phyloP scores from a whole-genome alignment of 2,888 invertebrate species.

The Galerucella calmariensis region DNA sequence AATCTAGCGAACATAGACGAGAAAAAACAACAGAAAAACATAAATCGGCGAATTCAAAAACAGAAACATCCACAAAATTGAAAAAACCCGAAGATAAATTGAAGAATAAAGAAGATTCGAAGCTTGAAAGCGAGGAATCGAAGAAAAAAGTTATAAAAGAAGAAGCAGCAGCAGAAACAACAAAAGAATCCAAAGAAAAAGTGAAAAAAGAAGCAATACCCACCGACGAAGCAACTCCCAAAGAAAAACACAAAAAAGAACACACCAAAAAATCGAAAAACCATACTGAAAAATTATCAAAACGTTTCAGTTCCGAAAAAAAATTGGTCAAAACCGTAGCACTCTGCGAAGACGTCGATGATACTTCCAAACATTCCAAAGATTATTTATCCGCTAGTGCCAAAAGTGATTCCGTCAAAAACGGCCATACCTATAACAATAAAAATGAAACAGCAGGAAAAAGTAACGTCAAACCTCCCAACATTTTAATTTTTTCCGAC shows the following conservation, averaged over 20 bases:
- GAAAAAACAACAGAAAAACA: slow-evolving; percentile 37
- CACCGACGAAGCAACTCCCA: slow-evolving; percentile 15
- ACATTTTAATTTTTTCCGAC: slow-evolving; percentile 85
- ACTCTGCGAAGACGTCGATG: slow-evolving; percentile 46
- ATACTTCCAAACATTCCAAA: slow-evolving; percentile 27
- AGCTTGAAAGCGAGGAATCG: neutral
- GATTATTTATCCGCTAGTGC: neutral
- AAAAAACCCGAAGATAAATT: slow-evolving; percentile 32
- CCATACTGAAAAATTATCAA: slow-evolving; percentile 31
- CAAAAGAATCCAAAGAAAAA: slow-evolving; percentile 23
- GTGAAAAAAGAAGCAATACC: slow-evolving; percentile 24
- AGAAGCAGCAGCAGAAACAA: neutral
- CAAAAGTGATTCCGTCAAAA: slow-evolving; percentile 19
- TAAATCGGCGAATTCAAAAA: slow-evolving; percentile 25
- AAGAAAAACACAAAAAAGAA: slow-evolving; percentile 37
- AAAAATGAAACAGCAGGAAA: slow-evolving; percentile 25
- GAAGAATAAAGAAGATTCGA: slow-evolving; percentile 33
- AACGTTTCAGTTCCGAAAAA: slow-evolving; percentile 50
- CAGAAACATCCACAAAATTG: slow-evolving; percentile 21
- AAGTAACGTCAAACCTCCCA: slow-evolving; percentile 73
- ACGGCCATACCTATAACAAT: slow-evolving; percentile 18
- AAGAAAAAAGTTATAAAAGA: neutral
- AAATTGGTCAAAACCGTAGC: slow-evolving; percentile 49
- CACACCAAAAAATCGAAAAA: slow-evolving; percentile 29
- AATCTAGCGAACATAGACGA: slow-evolving; percentile 48